Evolutionary conservation across 37 sponge, comb jelly and placozoan genomes (phyloP), one percentile per base, ranked within the genome.

Genomic region (Ianthella basta): DNA sequence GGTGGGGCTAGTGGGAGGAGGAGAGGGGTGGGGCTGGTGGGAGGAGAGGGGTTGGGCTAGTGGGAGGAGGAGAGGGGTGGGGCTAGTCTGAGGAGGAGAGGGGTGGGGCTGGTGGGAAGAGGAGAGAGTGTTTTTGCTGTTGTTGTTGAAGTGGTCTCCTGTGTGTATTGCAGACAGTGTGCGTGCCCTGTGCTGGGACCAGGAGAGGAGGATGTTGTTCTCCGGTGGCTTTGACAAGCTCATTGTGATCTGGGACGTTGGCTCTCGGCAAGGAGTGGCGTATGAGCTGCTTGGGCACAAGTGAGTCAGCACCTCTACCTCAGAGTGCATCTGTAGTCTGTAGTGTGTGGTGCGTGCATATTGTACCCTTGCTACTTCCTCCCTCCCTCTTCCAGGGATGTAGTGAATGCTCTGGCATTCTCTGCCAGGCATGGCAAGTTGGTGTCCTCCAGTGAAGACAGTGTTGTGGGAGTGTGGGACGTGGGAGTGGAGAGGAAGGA

Each of bases 231-330:
- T 86, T 83, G 99, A 99, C 61, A 80, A 93, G 82, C 88, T 91
- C 38, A 68, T 99, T 40, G 86, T 99, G n/a, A 87, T 97, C 21
- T 99, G 99, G 99, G 97, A 96, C 64, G 96, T 99, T 56, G 99
- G 96, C 16, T 87, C 91, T 39, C 91, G 89, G 75, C 87, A 96
- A 55, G 99, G 99, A 84, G 93, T 88, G 21, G 97, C 97, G n/a
- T 95, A 91, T 77, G 96, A 99, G 65, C 88, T 99, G 54, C 88
- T 89, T 29, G 95, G 97, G 67, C 99, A 99, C 86, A 84, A 60
- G 97, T 96, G 37, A 87, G 92, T 40, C 25, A 24, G 15, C 14
- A 10, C 35, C 5, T 70, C 56, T 66, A n/a, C 12, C n/a, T 84
- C 24, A 32, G 82, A 34, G 56, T 30, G 74, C 4, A 33, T 32